Conservation (phyloP, 2,797 vertebrate species). For the Nyctibius grandis region DNA sequence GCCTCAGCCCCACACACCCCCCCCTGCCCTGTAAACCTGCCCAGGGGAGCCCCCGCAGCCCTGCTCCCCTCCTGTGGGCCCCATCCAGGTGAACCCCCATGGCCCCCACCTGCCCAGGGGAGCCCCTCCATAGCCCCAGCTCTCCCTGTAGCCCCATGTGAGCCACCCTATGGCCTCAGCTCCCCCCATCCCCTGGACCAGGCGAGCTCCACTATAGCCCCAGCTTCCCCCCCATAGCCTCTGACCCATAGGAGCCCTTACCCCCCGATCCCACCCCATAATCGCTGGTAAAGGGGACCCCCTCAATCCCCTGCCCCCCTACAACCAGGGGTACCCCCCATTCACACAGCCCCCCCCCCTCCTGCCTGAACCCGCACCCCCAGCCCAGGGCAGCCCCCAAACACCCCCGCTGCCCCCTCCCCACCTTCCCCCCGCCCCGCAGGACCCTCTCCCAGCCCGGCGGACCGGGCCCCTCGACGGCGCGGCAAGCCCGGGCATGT, state of each 20-base stretch:
- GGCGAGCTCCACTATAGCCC: not conserved
- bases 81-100: not conserved
- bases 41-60: not conserved
- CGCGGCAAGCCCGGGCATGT: not conserved
- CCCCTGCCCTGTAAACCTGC: not conserved
- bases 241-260: not conserved
- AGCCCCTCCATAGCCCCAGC: not conserved
- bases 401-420: not conserved
- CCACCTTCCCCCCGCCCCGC: rapidly evolving
- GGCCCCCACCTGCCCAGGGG: no score
- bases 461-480: not conserved
- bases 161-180: no score
- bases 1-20: not conserved
- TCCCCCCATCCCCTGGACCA: not conserved
- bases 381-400: not conserved
- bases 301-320: not conserved
- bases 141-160: no score
- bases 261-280: rapidly evolving
- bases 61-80: not conserved
- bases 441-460: not conserved
- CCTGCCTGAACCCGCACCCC: not conserved
- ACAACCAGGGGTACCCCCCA: not conserved
- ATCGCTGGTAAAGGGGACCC: no score
- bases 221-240: not conserved
- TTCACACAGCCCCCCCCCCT: not conserved